Percentiles rank a stretch among this genome's conserved stretches.
phyloP scores from a whole-genome alignment of 2,113 vertebrate genomes.

The Brachirus orientalis region DNA sequence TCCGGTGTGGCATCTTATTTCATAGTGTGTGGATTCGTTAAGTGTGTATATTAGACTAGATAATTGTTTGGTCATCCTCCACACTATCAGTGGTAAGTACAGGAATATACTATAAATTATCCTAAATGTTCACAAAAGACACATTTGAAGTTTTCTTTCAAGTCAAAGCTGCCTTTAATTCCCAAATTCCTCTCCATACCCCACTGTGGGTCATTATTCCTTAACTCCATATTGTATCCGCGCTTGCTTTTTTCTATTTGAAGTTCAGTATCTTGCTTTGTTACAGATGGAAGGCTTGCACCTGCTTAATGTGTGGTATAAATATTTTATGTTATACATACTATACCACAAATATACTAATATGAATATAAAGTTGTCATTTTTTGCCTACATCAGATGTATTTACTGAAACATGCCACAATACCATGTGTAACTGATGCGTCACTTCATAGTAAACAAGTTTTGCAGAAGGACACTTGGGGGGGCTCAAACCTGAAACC shows the following conservation, averaged over 20 bases:
- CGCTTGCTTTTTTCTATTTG: slow-evolving; percentile 61
- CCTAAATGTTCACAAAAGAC: background rate
- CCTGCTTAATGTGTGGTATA: background rate
- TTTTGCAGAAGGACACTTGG: slow-evolving; percentile 18
- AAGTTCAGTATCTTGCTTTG: slow-evolving; percentile 44
- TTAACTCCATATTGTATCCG: background rate
- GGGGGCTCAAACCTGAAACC: slow-evolving; percentile 41
- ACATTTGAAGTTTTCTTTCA: slow-evolving; percentile 1
- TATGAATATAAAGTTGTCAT: background rate
- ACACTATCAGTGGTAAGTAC: slow-evolving; percentile 19
- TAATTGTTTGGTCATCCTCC: slow-evolving; percentile 43
- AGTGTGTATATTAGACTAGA: slow-evolving; percentile 16
- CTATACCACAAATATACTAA: background rate
- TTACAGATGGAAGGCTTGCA: slow-evolving; percentile 9
- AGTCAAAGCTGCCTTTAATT: background rate
- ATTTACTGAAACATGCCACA: background rate
- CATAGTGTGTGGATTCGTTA: slow-evolving; percentile 28
- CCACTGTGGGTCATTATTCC: background rate
- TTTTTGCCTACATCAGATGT: background rate
- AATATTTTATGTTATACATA: background rate
- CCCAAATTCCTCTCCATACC: background rate
- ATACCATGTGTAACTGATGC: background rate
- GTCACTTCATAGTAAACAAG: background rate
- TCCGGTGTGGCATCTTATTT: slow-evolving; percentile 36
- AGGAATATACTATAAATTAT: background rate